These are phyloP conservation scores for Alethe diademata DNA, from an alignment of 2,113 vertebrate species.

Conservation along the genomic window DNA sequence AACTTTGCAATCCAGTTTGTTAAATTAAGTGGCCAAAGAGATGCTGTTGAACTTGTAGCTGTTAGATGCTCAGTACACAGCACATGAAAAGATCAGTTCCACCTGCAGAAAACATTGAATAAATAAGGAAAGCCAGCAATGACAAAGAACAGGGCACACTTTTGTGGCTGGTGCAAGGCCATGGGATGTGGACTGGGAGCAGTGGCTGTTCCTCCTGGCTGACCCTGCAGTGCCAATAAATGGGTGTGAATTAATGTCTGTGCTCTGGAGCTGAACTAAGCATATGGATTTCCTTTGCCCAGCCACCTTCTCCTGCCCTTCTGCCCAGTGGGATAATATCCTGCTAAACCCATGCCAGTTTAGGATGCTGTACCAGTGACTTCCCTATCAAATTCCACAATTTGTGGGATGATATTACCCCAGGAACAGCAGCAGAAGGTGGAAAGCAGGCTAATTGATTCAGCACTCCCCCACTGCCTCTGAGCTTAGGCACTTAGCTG, in stretches of 20 bases:
- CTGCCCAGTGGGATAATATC: background rate
- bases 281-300: background rate
- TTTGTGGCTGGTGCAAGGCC: background rate
- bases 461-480: background rate
- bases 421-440: background rate
- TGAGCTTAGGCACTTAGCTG: background rate
- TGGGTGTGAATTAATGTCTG: background rate
- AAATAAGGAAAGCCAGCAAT: background rate
- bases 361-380: background rate
- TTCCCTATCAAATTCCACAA: background rate
- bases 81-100: background rate
- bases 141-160: background rate
- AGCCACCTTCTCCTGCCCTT: background rate
- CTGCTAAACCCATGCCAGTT: background rate
- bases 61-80: too few species aligned
- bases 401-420: constrained; percentile 12
- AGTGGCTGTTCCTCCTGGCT: background rate
- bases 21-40: background rate
- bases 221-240: background rate
- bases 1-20: background rate
- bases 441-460: constrained; percentile 15
- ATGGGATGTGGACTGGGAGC: background rate
- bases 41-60: background rate
- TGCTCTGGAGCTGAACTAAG: background rate
- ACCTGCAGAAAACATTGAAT: background rate